These are phyloP conservation scores for Phymorhynchus buccinoides DNA, from an alignment of 1,140 invertebrate species.

Conservation along the genomic window DNA sequence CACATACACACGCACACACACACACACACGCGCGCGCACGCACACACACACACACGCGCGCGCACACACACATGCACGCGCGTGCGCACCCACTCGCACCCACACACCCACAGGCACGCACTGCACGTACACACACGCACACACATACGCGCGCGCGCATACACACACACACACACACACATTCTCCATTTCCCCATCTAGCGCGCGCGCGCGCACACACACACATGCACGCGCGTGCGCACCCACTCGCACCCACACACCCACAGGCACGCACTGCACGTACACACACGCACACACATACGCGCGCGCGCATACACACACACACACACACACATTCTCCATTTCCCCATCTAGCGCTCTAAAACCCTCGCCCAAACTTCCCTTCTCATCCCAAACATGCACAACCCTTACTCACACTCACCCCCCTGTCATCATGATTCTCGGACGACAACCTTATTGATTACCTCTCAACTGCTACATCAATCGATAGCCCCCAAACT, in stretches of 20 bases:
- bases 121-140: not conserved
- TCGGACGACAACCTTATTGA: too few relatives aligned
- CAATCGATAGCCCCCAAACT: too few relatives aligned
- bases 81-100: not conserved
- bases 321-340: not conserved
- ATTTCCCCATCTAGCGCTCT: too few relatives aligned
- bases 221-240: not conserved
- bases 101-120: not conserved
- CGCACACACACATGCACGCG: not conserved
- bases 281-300: not conserved
- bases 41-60: not conserved
- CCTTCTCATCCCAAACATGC: too few relatives aligned
- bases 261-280: not conserved
- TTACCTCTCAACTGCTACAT: too few relatives aligned
- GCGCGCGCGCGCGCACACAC: not conserved
- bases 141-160: not conserved
- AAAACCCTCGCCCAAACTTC: too few relatives aligned
- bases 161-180: constrained; percentile 2
- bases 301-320: not conserved
- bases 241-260: not conserved
- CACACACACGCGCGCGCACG: not conserved
- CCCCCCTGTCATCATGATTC: too few relatives aligned
- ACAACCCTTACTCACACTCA: too few relatives aligned
- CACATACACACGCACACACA: too few relatives aligned
- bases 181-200: too few relatives aligned